Conservation (phyloP, 1,140 invertebrate genomes). For the honey bee (Apis mellifera) region Amel_HAv3.1 CM009933.2:4848001-4848500, state of each 20-base stretch:
- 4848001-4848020: constrained; percentile 98
- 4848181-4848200: constrained; percentile 74
- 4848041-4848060: constrained; percentile 49
- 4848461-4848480: not conserved
- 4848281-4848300: not conserved
- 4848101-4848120: constrained; percentile 76
- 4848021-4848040: constrained; percentile 46
- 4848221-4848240: constrained; percentile 23
- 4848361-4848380: too few species aligned
- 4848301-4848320: not conserved
- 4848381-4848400: not conserved
- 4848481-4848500: not conserved
- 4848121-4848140: constrained; percentile 68
- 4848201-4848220: constrained; percentile 80
- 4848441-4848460: not conserved
- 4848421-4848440: not conserved
- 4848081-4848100: constrained; percentile 75
- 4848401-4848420: not conserved
- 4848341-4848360: not conserved
- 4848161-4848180: constrained; percentile 69
- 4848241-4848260: constrained; percentile 9
- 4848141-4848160: constrained; percentile 79
- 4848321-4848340: not conserved
- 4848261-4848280: not conserved
- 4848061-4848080: constrained; percentile 59